Conservation (phyloP, 2,888 invertebrate genomes). For the Noctua pronuba region DNA sequence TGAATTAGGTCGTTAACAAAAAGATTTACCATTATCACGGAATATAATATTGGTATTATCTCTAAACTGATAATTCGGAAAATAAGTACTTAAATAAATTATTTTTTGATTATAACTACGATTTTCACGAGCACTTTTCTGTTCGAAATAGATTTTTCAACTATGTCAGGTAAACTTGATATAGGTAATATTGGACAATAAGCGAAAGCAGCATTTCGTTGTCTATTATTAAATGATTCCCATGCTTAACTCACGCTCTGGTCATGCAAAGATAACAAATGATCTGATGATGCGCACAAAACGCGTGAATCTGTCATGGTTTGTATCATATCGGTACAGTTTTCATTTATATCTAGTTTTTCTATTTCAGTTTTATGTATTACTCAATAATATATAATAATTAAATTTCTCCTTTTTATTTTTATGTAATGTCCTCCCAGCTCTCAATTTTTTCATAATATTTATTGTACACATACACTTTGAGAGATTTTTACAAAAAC, state of each 20-base stretch:
- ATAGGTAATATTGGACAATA: background rate
- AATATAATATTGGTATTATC: too few relatives aligned
- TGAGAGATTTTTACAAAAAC: background rate
- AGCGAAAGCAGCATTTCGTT: conserved; percentile 3
- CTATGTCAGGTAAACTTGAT: background rate
- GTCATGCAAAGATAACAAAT: conserved; percentile 18
- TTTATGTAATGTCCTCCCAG: background rate
- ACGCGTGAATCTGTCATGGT: background rate
- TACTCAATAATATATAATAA: background rate
- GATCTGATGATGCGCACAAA: background rate
- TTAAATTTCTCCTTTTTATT: background rate
- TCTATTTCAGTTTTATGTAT: background rate
- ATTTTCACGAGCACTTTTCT: background rate
- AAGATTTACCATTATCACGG: too few relatives aligned
- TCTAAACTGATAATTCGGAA: too few relatives aligned
- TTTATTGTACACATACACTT: background rate
- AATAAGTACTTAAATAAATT: too few relatives aligned
- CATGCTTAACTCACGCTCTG: conserved; percentile 3
- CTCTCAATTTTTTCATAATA: background rate
- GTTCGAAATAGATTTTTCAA: background rate
- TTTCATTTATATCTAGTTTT: background rate
- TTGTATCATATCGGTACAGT: background rate
- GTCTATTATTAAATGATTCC: conserved; percentile 16
- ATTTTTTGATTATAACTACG: background rate
- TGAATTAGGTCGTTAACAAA: background rate